phyloP scores from a whole-genome alignment of 2,113 vertebrate genomes.

The Anguilla rostrata region DNA sequence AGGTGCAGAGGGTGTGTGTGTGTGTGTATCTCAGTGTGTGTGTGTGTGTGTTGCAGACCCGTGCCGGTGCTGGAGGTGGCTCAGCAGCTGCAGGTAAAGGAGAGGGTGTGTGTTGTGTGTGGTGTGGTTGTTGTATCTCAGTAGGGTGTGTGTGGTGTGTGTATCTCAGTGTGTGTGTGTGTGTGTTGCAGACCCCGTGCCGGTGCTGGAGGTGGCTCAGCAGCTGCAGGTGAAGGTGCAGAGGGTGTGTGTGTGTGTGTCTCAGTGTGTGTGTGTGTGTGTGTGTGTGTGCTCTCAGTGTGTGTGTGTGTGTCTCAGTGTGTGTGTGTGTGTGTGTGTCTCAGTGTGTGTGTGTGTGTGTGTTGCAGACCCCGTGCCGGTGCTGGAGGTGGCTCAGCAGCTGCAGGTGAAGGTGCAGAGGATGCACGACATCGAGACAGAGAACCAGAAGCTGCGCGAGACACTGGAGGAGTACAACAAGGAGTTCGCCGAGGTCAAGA shows the following conservation, averaged over 20 bases:
- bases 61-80: no score
- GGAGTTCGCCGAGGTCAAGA: constrained; percentile 97
- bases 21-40: no score
- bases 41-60: no score
- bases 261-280: no score
- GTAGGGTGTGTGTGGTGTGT: no score
- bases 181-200: no score
- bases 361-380: constrained; percentile 86
- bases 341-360: constrained; percentile 46
- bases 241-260: constrained; percentile 22
- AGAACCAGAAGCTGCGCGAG: constrained; percentile 97
- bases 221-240: no score
- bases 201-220: no score
- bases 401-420: constrained; percentile 97
- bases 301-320: constrained; percentile 32
- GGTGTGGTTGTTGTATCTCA: no score
- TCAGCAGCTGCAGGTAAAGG: no score
- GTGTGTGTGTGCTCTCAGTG: constrained; percentile 12
- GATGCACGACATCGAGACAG: constrained; percentile 96
- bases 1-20: constrained; percentile 78
- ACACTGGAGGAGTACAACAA: constrained; percentile 98
- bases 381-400: constrained; percentile 93
- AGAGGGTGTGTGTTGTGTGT: constrained; percentile 27
- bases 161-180: no score
- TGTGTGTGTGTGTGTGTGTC: constrained; percentile 28